A percentile compares a stretch with the other conserved stretches of the same genome.
phyloP scores from a whole-genome alignment of 2,888 invertebrate species.

The Melinaea marsaeus region DNA sequence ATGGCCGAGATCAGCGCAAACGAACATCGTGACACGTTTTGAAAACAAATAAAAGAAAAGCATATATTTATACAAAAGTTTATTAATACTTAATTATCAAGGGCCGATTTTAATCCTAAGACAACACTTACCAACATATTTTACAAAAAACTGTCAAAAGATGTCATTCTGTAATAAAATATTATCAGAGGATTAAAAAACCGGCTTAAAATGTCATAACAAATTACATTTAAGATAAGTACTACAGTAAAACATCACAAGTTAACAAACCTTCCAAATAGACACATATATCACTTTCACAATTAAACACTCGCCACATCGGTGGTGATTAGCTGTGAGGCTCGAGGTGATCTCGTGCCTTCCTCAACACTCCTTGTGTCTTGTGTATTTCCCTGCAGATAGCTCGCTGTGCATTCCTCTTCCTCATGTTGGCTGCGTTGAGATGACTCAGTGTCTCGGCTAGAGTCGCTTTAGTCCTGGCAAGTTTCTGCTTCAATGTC shows the following conservation, averaged over 20 bases:
- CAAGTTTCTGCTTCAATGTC: slow-evolving; percentile 82
- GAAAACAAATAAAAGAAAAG: slow-evolving; percentile 1
- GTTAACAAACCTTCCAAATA: slow-evolving; percentile 12
- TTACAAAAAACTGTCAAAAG: neutral
- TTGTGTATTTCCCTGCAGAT: slow-evolving; percentile 89
- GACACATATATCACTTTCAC: slow-evolving; percentile 10
- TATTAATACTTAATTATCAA: slow-evolving; percentile 2
- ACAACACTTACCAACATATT: no score
- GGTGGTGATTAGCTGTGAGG: slow-evolving; percentile 43
- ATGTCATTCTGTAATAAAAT: neutral
- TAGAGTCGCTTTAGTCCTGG: slow-evolving; percentile 84
- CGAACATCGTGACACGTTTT: no score
- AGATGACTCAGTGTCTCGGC: slow-evolving; percentile 87
- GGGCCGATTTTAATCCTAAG: no score
- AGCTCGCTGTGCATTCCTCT: slow-evolving; percentile 89
- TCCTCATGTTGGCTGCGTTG: slow-evolving; percentile 86
- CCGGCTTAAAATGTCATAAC: slow-evolving; percentile 7
- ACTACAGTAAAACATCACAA: slow-evolving; percentile 18
- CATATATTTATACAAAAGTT: slow-evolving; percentile 1
- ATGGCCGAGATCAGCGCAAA: no score
- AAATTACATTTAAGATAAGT: slow-evolving; percentile 17
- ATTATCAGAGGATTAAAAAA: no score
- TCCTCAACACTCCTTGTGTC: slow-evolving; percentile 86
- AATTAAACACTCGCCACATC: slow-evolving; percentile 4
- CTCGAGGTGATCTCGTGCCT: slow-evolving; percentile 86